Conservation (phyloP, 2,797 vertebrate species). For the Glossophaga mutica region DNA sequence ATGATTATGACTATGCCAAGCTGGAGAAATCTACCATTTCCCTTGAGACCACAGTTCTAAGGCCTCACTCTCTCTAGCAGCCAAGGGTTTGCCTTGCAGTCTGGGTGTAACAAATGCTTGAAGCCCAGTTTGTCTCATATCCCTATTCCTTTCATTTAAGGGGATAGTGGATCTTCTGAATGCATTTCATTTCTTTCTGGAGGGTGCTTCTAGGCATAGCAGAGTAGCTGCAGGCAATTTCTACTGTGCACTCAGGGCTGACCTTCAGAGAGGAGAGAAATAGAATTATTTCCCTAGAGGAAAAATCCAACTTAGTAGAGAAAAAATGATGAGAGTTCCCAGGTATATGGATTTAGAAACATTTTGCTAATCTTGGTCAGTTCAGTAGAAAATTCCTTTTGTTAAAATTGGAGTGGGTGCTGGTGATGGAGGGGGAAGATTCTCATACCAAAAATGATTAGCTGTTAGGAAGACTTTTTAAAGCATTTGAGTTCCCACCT, state of each 20-base stretch:
- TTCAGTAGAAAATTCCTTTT: constrained; percentile 35
- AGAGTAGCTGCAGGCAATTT: background rate
- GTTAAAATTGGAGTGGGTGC: background rate
- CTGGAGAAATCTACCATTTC: background rate
- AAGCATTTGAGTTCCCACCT: background rate
- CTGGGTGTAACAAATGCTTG: background rate
- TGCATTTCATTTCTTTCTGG: background rate
- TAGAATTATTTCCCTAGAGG: background rate
- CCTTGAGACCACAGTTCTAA: background rate
- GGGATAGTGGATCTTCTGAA: background rate
- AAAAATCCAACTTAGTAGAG: background rate
- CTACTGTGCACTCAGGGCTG: background rate
- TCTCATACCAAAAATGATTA: background rate
- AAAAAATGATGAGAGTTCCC: background rate
- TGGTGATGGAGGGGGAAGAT: background rate
- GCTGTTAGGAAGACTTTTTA: background rate
- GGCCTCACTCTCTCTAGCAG: background rate
- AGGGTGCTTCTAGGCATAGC: background rate
- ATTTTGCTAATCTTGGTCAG: background rate
- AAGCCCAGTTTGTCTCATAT: background rate
- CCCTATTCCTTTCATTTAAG: background rate
- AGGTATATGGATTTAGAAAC: background rate
- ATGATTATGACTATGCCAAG: background rate
- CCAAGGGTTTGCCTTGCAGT: background rate
- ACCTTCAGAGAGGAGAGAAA: background rate